Evolutionary conservation across 2,888 invertebrate species (phyloP).

Genomic region (Hypomecis punctinalis): DNA sequence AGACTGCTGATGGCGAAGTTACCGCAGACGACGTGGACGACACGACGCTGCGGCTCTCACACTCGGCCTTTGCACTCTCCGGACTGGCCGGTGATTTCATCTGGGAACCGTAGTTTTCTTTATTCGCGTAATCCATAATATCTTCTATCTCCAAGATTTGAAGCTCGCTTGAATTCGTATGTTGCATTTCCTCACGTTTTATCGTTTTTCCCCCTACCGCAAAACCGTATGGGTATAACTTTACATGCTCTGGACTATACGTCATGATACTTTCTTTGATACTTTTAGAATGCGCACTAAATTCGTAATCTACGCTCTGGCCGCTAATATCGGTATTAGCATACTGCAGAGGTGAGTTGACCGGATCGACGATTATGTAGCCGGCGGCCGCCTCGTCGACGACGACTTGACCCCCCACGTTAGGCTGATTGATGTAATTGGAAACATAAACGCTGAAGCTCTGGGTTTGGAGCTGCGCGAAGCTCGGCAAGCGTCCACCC

Average conservation of each 20-base stretch:
- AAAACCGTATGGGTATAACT: constrained; percentile 71
- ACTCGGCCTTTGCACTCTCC: constrained; percentile 75
- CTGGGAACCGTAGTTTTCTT: constrained; percentile 79
- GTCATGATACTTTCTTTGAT: constrained; percentile 70
- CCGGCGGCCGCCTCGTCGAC: constrained; percentile 82
- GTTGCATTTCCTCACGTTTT: constrained; percentile 67
- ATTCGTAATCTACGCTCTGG: constrained; percentile 71
- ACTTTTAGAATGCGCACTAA: constrained; percentile 69
- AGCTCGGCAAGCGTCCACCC: constrained; percentile 86
- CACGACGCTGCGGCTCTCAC: constrained; percentile 65
- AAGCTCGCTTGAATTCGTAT: constrained; percentile 66
- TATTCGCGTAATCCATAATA: constrained; percentile 82
- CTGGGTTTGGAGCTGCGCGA: constrained; percentile 87
- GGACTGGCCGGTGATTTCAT: constrained; percentile 82
- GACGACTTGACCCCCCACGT: constrained; percentile 91
- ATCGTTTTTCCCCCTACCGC: constrained; percentile 75
- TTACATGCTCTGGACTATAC: constrained; percentile 68
- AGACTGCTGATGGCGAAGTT: constrained; percentile 66
- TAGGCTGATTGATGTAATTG: constrained; percentile 86
- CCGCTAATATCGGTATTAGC: constrained; percentile 66
- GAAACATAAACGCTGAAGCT: constrained; percentile 85
- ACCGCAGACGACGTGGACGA: constrained; percentile 72
- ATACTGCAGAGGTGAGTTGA: constrained; percentile 70
- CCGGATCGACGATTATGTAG: constrained; percentile 77
- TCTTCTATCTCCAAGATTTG: constrained; percentile 79